Evolutionary conservation across 2,113 vertebrate genomes (phyloP), one percentile per base, ranked within the genome.

Genomic region (Prochilodus magdalenae): DNA sequence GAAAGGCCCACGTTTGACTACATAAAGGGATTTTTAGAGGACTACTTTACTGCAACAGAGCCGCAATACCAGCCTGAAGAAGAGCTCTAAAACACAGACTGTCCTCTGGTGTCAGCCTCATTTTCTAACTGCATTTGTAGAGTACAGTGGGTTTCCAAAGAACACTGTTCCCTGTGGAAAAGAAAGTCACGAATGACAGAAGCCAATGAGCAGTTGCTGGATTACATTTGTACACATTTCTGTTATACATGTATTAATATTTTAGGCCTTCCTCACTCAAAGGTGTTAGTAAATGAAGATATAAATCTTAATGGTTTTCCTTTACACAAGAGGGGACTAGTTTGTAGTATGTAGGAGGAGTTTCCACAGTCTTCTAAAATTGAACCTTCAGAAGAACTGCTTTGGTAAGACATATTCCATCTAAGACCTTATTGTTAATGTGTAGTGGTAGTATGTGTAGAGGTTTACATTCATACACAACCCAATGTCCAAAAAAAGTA

Each of bases 1-100:
- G 97, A 98, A 90, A 96, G 97, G 91, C 97, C 97, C 90, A 98
- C 97, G 0, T 98, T 98, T 87, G 97, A 98, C 90, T 98, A 98
- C 91, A 96, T 97, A 76, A 97, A 98, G 92, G 97, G 96, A 86
- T 98, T 98, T 93, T 89, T 98, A 90, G 97, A 98, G 95, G 97
- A 98, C 93, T 98, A 98, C 83, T 98, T 98, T 91, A 98, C 97
- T 87, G 95, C 97, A 91, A 98, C 97, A 84, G 97, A 98, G 94
- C 97, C 97, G 86, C 97, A 97, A 90, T 98, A 98, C 91, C 97
- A 98, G 87, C 97, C 97, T 73, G 97, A 96, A 89, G 97, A 98
- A 90, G 98, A 98, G 94, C 94, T 98, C 20, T 70, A 40, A 70
- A 44, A 70, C 33, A 14, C 20, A 20, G 2, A 36, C 4, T 30